phyloP scores from a whole-genome alignment of 2,797 vertebrate genomes.

The Macropus fuliginosus region DNA sequence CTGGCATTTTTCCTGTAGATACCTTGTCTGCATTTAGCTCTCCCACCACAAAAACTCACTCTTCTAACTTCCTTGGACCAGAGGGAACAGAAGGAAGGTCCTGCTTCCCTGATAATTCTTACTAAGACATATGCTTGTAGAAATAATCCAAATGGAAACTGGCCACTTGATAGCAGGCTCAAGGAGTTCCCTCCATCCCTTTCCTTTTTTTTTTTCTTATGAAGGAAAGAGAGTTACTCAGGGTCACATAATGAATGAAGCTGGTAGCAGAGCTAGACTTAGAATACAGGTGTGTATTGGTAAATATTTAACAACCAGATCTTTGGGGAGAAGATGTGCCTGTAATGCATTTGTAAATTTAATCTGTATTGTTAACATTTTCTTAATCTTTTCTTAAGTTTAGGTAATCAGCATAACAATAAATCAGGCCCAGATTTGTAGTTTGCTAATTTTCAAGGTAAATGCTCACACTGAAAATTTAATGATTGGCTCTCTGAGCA shows the following conservation, averaged over 20 bases:
- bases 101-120: not conserved
- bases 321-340: not conserved
- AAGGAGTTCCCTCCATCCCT: not conserved
- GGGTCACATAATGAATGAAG: slow-evolving; percentile 7
- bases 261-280: not conserved
- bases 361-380: not conserved
- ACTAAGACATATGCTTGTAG: not conserved
- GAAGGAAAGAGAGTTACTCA: slow-evolving; percentile 13
- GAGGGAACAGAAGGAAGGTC: not conserved
- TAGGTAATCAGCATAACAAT: not conserved
- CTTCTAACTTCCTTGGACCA: not conserved
- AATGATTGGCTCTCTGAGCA: not conserved
- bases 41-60: not conserved
- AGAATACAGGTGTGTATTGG: not conserved
- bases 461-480: not conserved
- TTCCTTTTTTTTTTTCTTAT: not conserved
- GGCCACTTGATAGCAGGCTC: not conserved
- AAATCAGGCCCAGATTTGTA: not conserved
- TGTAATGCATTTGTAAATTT: not conserved
- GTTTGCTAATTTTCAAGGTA: not conserved
- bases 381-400: not conserved
- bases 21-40: not conserved
- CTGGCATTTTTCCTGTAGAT: not conserved
- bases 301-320: not conserved
- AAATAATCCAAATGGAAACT: not conserved